A percentile compares a stretch with the other conserved stretches of the same genome.
Evolutionary conservation across 2,888 invertebrate genomes (phyloP).

Genomic region (Ptycholaimellus sp.): DNA sequence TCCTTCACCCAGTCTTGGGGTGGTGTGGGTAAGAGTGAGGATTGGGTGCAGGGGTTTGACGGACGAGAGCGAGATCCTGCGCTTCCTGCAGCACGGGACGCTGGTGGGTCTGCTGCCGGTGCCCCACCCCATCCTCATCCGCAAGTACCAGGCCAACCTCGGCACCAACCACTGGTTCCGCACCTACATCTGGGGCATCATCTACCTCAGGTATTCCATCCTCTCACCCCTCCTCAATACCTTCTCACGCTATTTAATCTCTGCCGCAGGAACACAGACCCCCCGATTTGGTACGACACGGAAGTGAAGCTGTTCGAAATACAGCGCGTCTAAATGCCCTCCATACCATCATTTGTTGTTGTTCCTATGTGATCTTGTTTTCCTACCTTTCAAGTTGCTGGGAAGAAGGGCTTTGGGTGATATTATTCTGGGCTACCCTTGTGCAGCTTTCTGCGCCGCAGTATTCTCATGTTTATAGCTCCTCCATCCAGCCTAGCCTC

Average conservation of each 20-base stretch:
- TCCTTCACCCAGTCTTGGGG: conserved; percentile 19
- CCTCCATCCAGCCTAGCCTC: no score
- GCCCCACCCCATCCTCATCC: conserved; percentile 91
- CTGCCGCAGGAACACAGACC: conserved; percentile 64
- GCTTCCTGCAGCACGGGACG: conserved; percentile 93
- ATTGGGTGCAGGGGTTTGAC: conserved; percentile 53
- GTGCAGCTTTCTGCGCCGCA: no score
- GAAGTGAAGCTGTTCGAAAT: conserved; percentile 97
- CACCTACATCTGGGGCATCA: conserved; percentile 98
- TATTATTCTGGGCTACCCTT: no score
- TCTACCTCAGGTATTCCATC: conserved; percentile 54
- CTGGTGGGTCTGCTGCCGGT: conserved; percentile 87
- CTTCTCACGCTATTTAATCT: no score
- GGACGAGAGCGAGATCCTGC: conserved; percentile 94
- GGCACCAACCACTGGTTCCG: conserved; percentile 98
- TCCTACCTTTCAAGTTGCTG: no score
- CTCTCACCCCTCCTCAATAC: not conserved
- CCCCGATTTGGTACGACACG: conserved; percentile 97
- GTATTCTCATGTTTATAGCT: no score
- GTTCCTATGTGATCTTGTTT: no score
- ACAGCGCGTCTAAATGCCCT: conserved; percentile 35
- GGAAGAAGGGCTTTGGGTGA: no score
- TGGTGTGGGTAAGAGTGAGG: not conserved
- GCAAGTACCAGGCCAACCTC: conserved; percentile 93
- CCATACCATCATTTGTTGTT: no score